phyloP scores from a whole-genome alignment of 1,140 invertebrate species.

The Drosophila melanica region DNA sequence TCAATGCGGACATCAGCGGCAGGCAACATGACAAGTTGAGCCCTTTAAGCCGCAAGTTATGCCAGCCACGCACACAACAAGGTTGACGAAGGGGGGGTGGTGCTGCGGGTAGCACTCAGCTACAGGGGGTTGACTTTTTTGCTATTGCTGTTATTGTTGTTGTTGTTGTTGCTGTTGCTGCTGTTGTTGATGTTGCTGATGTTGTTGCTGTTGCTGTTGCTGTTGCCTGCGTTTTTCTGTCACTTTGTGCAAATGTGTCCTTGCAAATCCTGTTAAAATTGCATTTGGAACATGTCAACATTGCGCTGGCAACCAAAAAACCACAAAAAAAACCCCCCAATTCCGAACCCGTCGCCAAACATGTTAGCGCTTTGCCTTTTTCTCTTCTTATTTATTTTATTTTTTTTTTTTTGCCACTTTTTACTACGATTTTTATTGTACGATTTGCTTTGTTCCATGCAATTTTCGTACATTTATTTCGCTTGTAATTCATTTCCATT shows the following conservation, averaged over 20 bases:
- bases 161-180: not conserved
- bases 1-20: conserved; percentile 72
- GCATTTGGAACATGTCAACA: conserved; percentile 82
- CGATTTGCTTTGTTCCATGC: conserved; percentile 66
- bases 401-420: conserved; percentile 26
- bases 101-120: conserved; percentile 3
- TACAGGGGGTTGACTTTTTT: conserved; percentile 61
- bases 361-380: conserved; percentile 29
- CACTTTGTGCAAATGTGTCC: conserved; percentile 80
- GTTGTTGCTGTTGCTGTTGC: conserved; percentile 46
- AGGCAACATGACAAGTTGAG: conserved; percentile 78
- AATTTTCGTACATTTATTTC: conserved; percentile 77
- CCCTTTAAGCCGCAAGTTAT: conserved; percentile 82
- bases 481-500: conserved; percentile 82
- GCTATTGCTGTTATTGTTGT: not conserved
- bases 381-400: no score
- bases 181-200: conserved; percentile 20
- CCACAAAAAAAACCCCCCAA: conserved; percentile 41
- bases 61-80: conserved; percentile 74
- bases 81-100: conserved; percentile 3
- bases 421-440: conserved; percentile 56
- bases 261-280: conserved; percentile 83
- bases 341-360: conserved; percentile 25
- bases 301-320: conserved; percentile 68
- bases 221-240: conserved; percentile 80